A percentile compares a stretch with the other conserved stretches of the same genome.
Evolutionary conservation across 2,888 invertebrate genomes (phyloP).

Genomic region (Celastrina argiolus): DNA sequence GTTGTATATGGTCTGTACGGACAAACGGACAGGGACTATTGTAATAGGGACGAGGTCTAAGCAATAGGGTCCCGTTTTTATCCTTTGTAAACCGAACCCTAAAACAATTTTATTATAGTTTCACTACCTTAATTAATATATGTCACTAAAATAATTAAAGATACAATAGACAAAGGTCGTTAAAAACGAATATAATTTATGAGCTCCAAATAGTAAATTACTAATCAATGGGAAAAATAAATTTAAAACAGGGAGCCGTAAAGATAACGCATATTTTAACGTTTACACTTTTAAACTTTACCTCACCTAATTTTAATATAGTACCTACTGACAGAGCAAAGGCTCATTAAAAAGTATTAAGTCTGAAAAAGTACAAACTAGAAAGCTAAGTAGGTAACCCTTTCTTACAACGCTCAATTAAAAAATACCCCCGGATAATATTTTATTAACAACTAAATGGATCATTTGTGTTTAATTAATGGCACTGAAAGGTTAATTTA

Average conservation of each 20-base stretch:
- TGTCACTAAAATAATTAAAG: neutral
- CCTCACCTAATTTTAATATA: neutral
- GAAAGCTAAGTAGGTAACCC: slow-evolving; percentile 2
- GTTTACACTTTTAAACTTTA: neutral
- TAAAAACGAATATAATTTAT: neutral
- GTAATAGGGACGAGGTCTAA: no score
- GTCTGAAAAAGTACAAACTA: neutral
- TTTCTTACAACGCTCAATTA: slow-evolving; percentile 20
- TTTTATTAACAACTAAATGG: slow-evolving; percentile 31
- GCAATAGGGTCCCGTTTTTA: no score
- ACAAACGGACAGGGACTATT: no score
- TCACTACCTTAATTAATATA: neutral
- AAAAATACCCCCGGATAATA: slow-evolving; percentile 26
- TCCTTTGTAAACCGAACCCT: no score
- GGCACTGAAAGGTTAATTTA: slow-evolving; percentile 34
- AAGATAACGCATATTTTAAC: neutral
- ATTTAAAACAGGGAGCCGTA: neutral
- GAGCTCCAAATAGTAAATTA: neutral
- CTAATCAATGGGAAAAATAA: neutral
- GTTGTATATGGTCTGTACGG: no score
- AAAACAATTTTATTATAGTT: no score
- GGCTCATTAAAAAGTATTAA: neutral
- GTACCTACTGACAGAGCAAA: neutral
- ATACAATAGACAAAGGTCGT: neutral
- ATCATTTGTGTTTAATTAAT: slow-evolving; percentile 42